These are phyloP conservation scores for Sphaerodactylus townsendi DNA, from an alignment of 2,113 vertebrate genomes.

Conservation along the genomic window DNA sequence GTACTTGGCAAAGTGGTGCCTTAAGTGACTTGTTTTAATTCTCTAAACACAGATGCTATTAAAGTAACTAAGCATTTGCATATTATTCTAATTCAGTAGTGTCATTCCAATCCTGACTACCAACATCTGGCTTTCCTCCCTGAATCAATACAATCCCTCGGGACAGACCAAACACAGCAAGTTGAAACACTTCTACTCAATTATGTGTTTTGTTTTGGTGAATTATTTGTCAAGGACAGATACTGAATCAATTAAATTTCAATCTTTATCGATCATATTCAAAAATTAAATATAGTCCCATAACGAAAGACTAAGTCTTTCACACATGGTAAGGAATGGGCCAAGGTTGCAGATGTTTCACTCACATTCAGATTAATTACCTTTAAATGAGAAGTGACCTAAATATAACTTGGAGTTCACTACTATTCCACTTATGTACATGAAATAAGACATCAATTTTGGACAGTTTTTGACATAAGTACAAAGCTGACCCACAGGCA, in stretches of 20 bases:
- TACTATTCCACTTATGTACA: neutral
- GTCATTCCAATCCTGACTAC: constrained; percentile 27
- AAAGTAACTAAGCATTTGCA: constrained; percentile 16
- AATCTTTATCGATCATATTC: neutral
- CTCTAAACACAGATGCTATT: constrained; percentile 33
- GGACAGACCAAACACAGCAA: constrained; percentile 13
- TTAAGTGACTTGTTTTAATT: constrained; percentile 9
- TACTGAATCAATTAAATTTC: neutral
- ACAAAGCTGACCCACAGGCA: neutral
- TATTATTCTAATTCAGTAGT: constrained; percentile 29
- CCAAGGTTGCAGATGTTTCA: neutral
- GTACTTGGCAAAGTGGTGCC: neutral
- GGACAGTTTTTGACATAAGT: too few species aligned
- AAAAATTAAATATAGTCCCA: neutral
- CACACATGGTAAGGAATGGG: neutral
- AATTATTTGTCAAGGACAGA: constrained; percentile 15
- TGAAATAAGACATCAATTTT: neutral
- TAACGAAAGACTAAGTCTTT: neutral
- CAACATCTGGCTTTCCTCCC: constrained; percentile 29
- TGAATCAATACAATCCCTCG: constrained; percentile 18
- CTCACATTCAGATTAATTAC: neutral
- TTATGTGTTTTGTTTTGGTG: neutral
- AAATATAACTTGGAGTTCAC: neutral
- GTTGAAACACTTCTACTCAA: constrained; percentile 24
- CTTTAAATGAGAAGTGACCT: neutral